Percentiles rank a stretch among this genome's conserved stretches.
Evolutionary conservation across 2,888 invertebrate species (phyloP).

Genomic region (Drosophila pegasa): DNA sequence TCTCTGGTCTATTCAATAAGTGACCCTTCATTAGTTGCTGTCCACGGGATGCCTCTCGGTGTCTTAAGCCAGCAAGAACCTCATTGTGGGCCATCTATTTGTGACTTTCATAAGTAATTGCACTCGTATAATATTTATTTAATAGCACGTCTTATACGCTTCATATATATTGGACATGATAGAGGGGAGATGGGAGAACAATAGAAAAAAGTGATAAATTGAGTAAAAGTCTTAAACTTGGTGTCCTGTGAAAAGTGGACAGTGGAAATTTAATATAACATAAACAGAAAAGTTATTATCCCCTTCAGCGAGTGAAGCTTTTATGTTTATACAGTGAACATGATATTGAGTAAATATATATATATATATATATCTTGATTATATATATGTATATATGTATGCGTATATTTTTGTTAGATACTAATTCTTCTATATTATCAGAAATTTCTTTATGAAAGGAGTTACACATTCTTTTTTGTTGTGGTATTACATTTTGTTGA

Average conservation of each 20-base stretch:
- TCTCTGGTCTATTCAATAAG: constrained; percentile 47
- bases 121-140: constrained; percentile 1
- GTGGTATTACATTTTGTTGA: no score
- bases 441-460: no score
- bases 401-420: no score
- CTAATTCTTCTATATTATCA: no score
- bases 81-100: constrained; percentile 1
- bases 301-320: background rate
- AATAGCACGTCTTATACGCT: background rate
- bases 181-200: no score
- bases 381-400: no score
- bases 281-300: background rate
- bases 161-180: background rate
- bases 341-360: no score
- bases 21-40: constrained; percentile 42
- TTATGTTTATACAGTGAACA: no score
- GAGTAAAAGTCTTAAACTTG: background rate
- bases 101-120: constrained; percentile 17
- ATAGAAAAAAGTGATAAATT: background rate
- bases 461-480: no score
- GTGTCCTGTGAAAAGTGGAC: background rate
- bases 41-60: constrained; percentile 29
- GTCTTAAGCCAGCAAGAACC: background rate
- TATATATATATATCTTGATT: background rate
- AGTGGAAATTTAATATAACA: background rate